These are phyloP conservation scores for Hirtodrosophila cameraria DNA, from an alignment of 2,888 invertebrate species.

Conservation along the genomic window DNA sequence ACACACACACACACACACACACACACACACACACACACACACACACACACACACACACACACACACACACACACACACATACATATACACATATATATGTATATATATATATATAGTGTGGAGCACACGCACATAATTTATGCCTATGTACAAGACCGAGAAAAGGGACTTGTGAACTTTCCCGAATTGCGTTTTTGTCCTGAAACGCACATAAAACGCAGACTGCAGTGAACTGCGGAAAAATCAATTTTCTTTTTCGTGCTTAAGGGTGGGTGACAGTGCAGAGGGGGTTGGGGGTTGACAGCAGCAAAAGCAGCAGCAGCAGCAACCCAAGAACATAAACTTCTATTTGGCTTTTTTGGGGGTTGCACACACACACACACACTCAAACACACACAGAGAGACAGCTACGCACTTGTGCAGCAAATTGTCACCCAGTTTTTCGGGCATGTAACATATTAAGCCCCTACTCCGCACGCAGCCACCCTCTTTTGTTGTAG, in stretches of 20 bases:
- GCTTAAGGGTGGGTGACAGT: constrained; percentile 45
- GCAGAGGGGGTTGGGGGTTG: background rate
- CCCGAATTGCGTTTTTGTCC: constrained; percentile 35
- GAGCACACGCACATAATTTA: constrained; percentile 64
- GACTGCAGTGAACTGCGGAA: constrained; percentile 71
- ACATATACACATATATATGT: background rate
- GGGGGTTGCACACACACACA: constrained; percentile 45
- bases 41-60: constrained; percentile 4
- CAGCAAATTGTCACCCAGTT: constrained; percentile 74
- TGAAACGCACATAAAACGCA: constrained; percentile 72
- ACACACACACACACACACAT: background rate
- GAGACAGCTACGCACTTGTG: constrained; percentile 66
- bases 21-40: constrained; percentile 55
- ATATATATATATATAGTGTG: constrained; percentile 7
- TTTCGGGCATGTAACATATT: constrained; percentile 34
- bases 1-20: background rate
- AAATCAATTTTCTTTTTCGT: constrained; percentile 72
- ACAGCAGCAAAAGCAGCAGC: background rate
- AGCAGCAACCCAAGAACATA: constrained; percentile 32
- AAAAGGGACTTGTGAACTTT: constrained; percentile 31
- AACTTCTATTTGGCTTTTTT: constrained; percentile 42
- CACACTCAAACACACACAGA: background rate
- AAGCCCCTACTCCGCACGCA: background rate
- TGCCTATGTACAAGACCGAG: constrained; percentile 57
- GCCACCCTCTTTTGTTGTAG: background rate